Evolutionary conservation across 2,113 vertebrate genomes (phyloP).

Genomic region (Melanotaenia duboulayi): DNA sequence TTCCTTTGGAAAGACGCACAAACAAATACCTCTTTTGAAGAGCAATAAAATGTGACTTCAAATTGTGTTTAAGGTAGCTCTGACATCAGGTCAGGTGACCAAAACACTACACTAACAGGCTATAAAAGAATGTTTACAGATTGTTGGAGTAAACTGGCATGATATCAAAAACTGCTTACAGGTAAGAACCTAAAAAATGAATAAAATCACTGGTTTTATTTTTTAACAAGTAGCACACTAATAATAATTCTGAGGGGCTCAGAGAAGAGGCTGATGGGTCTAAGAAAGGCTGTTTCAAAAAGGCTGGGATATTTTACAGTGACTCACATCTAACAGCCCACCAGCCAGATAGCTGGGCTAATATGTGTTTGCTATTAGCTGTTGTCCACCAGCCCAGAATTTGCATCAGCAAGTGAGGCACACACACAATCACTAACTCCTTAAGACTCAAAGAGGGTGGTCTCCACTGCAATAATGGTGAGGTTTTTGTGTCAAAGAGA

Average conservation of each 20-base stretch:
- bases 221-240: conserved; percentile 56
- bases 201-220: neutral
- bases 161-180: neutral
- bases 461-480: conserved; percentile 57
- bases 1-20: neutral
- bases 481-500: conserved; percentile 76
- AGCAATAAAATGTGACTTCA: neutral
- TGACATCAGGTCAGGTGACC: neutral
- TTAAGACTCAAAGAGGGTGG: conserved; percentile 47
- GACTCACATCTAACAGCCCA: conserved; percentile 56
- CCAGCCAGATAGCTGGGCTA: conserved; percentile 16
- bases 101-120: neutral
- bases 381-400: conserved; percentile 32
- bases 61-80: neutral
- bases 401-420: conserved; percentile 14
- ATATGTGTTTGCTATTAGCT: conserved; percentile 36
- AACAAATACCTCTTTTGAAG: neutral
- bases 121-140: neutral
- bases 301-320: conserved; percentile 54
- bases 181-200: neutral
- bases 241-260: conserved; percentile 34
- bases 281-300: conserved; percentile 27
- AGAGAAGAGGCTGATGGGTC: conserved; percentile 24
- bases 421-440: conserved; percentile 54
- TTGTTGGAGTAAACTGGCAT: neutral